Evolutionary conservation across 1,140 invertebrate species (phyloP).

Genomic region (Trissolcus basalis): DNA sequence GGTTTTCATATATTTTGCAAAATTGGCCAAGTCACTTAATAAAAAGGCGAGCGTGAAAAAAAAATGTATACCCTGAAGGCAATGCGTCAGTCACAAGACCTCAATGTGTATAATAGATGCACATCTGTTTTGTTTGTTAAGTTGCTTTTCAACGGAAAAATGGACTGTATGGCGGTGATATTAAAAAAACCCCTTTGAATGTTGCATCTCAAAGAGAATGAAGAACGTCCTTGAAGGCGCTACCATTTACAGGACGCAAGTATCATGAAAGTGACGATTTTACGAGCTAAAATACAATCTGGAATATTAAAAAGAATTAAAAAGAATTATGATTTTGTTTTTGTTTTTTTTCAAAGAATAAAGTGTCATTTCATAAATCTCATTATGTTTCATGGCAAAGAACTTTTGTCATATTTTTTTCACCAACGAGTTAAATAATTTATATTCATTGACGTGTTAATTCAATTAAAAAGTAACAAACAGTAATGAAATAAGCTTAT

Average conservation of each 20-base stretch:
- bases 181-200: constrained; percentile 42
- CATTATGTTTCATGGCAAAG: neutral
- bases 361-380: neutral
- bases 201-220: constrained; percentile 39
- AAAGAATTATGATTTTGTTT: neutral
- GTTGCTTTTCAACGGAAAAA: constrained; percentile 54
- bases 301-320: neutral
- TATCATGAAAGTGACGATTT: constrained; percentile 39
- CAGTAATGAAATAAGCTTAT: too few relatives aligned
- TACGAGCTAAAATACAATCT: constrained; percentile 32
- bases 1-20: constrained; percentile 24
- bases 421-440: too few relatives aligned
- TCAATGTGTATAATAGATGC: constrained; percentile 47
- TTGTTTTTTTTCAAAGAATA: neutral
- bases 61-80: constrained; percentile 26
- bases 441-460: too few relatives aligned
- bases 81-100: constrained; percentile 41
- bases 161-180: constrained; percentile 33
- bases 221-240: constrained; percentile 39
- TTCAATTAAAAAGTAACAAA: too few relatives aligned
- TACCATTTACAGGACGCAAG: constrained; percentile 25
- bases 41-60: constrained; percentile 42
- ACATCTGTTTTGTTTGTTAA: constrained; percentile 48
- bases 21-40: constrained; percentile 37
- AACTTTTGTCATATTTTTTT: neutral